Conservation (phyloP, 2,113 vertebrate species). For the Atlantisia rogersi region DNA sequence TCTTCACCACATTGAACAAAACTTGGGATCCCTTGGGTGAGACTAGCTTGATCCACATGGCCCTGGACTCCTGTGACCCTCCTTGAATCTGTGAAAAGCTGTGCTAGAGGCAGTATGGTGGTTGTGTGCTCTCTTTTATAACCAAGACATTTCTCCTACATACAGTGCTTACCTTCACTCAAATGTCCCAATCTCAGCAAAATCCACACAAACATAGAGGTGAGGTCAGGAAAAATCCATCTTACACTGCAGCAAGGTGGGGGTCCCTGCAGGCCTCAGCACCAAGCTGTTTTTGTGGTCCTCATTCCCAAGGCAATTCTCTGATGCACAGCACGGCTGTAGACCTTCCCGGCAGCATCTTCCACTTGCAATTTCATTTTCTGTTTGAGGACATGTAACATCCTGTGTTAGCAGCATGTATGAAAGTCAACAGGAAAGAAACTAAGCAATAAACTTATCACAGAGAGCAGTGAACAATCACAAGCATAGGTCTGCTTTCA, state of each 20-base stretch:
- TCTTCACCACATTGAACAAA: neutral
- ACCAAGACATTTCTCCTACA: neutral
- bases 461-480: constrained; percentile 44
- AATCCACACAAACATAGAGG: neutral
- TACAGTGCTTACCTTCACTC: neutral
- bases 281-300: neutral
- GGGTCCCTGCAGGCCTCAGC: neutral
- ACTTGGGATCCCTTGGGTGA: neutral
- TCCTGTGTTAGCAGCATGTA: constrained; percentile 21
- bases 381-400: constrained; percentile 6
- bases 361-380: constrained; percentile 21
- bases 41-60: rapidly evolving
- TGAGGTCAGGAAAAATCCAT: neutral
- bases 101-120: neutral
- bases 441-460: constrained; percentile 58
- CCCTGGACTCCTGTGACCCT: neutral
- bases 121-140: neutral
- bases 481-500: constrained; percentile 46
- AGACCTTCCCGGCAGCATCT: neutral
- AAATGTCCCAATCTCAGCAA: rapidly evolving
- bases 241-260: neutral
- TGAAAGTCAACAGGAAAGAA: constrained; percentile 60
- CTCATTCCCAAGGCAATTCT: neutral
- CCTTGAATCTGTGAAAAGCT: neutral
- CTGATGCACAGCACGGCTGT: neutral